Conservation (phyloP, 2,113 vertebrate genomes). For the Pristiophorus japonicus region DNA sequence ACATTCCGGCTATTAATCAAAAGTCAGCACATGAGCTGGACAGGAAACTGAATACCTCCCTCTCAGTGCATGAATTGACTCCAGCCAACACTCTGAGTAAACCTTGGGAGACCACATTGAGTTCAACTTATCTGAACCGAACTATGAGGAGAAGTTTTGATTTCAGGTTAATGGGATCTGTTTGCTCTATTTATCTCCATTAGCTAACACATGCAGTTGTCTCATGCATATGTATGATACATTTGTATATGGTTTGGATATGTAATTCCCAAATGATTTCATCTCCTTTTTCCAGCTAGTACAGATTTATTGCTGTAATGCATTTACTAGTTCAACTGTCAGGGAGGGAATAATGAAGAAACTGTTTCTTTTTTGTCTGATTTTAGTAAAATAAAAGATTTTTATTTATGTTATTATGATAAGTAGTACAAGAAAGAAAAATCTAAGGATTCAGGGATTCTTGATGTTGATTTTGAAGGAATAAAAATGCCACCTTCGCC, state of each 20-base stretch:
- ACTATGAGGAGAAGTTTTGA: not conserved
- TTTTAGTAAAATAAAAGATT: not conserved
- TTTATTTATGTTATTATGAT: not conserved
- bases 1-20: constrained; percentile 21
- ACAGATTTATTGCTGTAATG: not conserved
- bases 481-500: not conserved
- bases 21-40: not conserved
- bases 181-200: constrained; percentile 21
- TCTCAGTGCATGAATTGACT: not conserved
- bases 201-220: not conserved
- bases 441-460: not conserved
- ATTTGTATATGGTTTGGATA: not conserved
- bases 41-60: constrained; percentile 29
- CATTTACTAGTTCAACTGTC: not conserved
- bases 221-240: not conserved
- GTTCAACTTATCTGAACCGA: not conserved
- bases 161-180: not conserved
- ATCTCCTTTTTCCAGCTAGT: not conserved
- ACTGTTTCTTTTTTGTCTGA: not conserved
- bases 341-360: not conserved
- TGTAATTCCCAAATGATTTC: not conserved
- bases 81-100: not conserved
- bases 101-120: not conserved
- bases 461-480: too few relatives aligned
- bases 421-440: not conserved